phyloP scores from a whole-genome alignment of 2,113 vertebrate species.

The Melanocharis versteri region DNA sequence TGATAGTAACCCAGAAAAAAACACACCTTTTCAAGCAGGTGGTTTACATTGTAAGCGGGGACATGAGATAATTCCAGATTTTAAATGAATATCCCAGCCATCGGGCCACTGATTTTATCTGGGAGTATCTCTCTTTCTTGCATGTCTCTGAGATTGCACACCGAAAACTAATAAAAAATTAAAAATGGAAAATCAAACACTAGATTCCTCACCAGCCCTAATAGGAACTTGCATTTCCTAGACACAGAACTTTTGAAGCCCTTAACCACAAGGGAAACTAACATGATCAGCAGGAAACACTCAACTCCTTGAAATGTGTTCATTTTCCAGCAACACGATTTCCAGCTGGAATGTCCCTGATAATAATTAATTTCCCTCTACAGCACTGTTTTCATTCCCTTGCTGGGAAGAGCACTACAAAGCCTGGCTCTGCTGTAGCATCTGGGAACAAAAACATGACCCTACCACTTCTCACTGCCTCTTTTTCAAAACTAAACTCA shows the following conservation, averaged over 20 bases:
- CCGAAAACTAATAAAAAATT: background rate
- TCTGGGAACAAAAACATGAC: constrained; percentile 19
- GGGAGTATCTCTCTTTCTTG: background rate
- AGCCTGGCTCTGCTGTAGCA: background rate
- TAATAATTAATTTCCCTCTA: constrained; percentile 55
- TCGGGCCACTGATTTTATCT: background rate
- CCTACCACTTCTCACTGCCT: background rate
- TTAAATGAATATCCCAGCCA: background rate
- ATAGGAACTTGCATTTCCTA: background rate
- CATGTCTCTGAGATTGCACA: background rate
- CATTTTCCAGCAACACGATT: constrained; percentile 1
- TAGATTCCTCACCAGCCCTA: background rate
- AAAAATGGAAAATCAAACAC: background rate
- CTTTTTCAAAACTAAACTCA: background rate
- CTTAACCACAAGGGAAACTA: background rate
- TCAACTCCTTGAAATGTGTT: constrained; percentile 2
- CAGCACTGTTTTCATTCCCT: constrained; percentile 33
- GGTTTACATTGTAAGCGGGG: background rate
- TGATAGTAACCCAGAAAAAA: background rate
- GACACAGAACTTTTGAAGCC: background rate
- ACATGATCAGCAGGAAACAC: background rate
- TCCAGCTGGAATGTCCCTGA: constrained; percentile 46
- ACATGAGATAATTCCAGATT: background rate
- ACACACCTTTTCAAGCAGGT: background rate
- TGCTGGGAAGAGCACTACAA: constrained; percentile 38